A percentile compares a stretch with the other conserved stretches of the same genome.
These are phyloP conservation scores for Daktulosphaira vitifoliae DNA, from an alignment of 1,140 invertebrate species.

Conservation along the genomic window DNA sequence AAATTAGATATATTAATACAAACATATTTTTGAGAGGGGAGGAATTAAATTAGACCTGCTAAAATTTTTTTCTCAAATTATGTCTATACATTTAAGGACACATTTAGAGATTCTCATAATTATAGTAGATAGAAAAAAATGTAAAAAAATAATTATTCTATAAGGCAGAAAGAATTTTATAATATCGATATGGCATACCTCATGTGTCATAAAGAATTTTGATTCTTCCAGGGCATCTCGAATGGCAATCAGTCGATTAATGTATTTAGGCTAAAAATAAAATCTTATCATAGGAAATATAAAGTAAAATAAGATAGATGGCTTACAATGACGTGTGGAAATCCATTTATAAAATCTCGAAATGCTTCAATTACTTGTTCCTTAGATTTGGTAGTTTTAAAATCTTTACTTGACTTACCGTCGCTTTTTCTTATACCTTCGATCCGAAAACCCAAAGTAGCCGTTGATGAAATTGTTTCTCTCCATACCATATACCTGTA, in stretches of 20 bases:
- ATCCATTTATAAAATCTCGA: conserved; percentile 69
- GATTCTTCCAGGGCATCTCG: conserved; percentile 69
- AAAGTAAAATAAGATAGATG: background rate
- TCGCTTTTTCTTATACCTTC: conserved; percentile 87
- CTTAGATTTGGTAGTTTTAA: conserved; percentile 85
- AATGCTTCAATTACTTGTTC: conserved; percentile 74
- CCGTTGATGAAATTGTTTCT: conserved; percentile 93
- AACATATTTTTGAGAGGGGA: too few species aligned
- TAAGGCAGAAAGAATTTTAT: too few species aligned
- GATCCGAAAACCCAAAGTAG: conserved; percentile 88
- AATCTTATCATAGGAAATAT: background rate
- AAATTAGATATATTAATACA: too few species aligned
- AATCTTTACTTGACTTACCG: conserved; percentile 85
- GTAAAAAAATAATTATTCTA: too few species aligned
- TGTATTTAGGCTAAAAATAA: conserved; percentile 64
- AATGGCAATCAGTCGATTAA: conserved; percentile 75
- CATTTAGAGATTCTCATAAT: too few species aligned
- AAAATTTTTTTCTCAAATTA: too few species aligned
- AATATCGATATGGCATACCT: conserved; percentile 56
- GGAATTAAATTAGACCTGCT: too few species aligned
- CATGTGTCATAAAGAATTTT: conserved; percentile 80
- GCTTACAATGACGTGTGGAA: conserved; percentile 63
- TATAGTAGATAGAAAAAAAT: too few species aligned
- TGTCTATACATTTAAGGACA: too few species aligned
- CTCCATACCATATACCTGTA: conserved; percentile 88